These are phyloP conservation scores for Tetramorium alpestre DNA, from an alignment of 1,140 invertebrate species.

Conservation along the genomic window DNA sequence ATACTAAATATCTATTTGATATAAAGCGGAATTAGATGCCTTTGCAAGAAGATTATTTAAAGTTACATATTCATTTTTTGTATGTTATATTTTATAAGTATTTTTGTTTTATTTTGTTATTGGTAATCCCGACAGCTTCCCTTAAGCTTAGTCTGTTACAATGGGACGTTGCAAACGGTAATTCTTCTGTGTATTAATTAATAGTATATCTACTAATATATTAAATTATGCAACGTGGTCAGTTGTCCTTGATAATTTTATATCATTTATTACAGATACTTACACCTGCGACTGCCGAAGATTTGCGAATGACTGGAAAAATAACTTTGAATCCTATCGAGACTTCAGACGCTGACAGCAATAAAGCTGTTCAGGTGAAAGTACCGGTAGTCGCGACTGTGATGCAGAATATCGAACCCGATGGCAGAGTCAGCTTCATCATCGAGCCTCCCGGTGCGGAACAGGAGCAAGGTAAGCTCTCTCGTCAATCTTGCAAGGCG, in stretches of 20 bases:
- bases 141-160: background rate
- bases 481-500: background rate
- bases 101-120: constrained; percentile 27
- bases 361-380: constrained; percentile 86
- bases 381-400: constrained; percentile 86
- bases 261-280: constrained; percentile 79
- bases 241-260: background rate
- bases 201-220: constrained; percentile 9
- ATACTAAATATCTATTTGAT: constrained; percentile 6
- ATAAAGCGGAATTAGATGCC: background rate
- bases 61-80: constrained; percentile 31
- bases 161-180: background rate
- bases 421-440: constrained; percentile 83
- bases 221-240: background rate
- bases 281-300: constrained; percentile 85
- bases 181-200: constrained; percentile 6
- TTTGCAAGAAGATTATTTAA: constrained; percentile 22
- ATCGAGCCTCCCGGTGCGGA: constrained; percentile 83
- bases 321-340: constrained; percentile 79
- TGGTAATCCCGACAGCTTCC: constrained; percentile 1
- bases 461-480: constrained; percentile 79
- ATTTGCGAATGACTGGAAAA: constrained; percentile 84
- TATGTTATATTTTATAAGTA: constrained; percentile 8
- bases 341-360: constrained; percentile 76
- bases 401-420: constrained; percentile 81